Evolutionary conservation across 1,140 invertebrate genomes (phyloP).

Genomic region (Phocides pigmalion): DNA sequence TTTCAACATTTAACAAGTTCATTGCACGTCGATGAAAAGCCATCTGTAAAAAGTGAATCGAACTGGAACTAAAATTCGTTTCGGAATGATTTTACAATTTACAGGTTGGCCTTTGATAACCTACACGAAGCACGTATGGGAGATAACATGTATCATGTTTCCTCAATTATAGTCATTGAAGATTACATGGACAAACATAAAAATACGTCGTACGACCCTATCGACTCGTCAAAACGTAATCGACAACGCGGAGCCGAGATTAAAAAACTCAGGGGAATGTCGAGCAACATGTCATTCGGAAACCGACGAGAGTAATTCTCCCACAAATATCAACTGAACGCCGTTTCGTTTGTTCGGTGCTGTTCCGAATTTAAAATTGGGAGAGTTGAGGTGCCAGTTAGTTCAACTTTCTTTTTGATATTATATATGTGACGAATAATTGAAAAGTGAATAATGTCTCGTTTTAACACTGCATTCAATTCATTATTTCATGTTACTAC

Average conservation of each 20-base stretch:
- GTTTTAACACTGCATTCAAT: too few species aligned
- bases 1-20: too few species aligned
- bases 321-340: constrained; percentile 42
- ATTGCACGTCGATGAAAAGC: too few species aligned
- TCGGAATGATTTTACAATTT: constrained; percentile 9
- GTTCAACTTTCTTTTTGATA: too few species aligned
- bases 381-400: not conserved
- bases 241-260: constrained; percentile 37
- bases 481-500: too few species aligned
- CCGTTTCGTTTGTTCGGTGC: constrained; percentile 33
- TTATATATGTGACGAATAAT: too few species aligned
- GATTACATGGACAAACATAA: constrained; percentile 26
- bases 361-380: constrained; percentile 30
- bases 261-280: constrained; percentile 38
- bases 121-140: not conserved
- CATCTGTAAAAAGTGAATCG: too few species aligned
- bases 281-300: constrained; percentile 38
- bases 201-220: constrained; percentile 19
- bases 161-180: constrained; percentile 1
- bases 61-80: too few species aligned
- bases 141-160: constrained; percentile 17
- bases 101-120: constrained; percentile 4
- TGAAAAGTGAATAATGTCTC: too few species aligned
- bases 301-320: constrained; percentile 42
- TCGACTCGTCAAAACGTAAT: constrained; percentile 44